A percentile compares a stretch with the other conserved stretches of the same genome.
phyloP scores from a whole-genome alignment of 37 sponge, comb jelly and placozoan species.

The Ephydatia muelleri region DNA sequence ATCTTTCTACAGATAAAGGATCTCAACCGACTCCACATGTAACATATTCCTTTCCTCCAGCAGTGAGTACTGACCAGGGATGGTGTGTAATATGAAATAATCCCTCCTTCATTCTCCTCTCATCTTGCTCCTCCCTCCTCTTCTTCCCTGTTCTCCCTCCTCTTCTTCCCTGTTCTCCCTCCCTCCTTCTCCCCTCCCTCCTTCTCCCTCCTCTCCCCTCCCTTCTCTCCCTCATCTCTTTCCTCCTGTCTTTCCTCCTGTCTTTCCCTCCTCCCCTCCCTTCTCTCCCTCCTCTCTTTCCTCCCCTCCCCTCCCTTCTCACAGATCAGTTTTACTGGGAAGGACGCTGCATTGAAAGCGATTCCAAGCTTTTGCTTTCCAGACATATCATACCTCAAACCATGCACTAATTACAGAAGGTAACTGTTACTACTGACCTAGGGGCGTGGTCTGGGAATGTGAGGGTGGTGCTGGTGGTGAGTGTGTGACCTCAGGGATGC shows the following conservation, averaged over 20 bases:
- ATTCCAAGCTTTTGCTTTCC: constrained; percentile 94
- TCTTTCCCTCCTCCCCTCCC: constrained; percentile 1
- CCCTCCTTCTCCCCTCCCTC: not conserved
- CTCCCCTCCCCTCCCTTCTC: not conserved
- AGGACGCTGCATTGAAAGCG: constrained; percentile 43
- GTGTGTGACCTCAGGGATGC: not conserved
- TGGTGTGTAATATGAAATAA: too few species aligned
- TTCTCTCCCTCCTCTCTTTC: constrained; percentile 2
- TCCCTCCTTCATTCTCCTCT: not conserved
- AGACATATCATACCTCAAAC: constrained; percentile 69
- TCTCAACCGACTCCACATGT: not conserved
- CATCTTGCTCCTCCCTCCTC: not conserved
- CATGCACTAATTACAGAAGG: constrained; percentile 50
- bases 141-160: not conserved
- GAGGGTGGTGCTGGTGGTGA: not conserved
- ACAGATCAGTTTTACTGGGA: constrained; percentile 36
- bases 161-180: not conserved
- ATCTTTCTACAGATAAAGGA: not conserved
- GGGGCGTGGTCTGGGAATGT: not conserved
- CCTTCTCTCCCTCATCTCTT: constrained; percentile 18
- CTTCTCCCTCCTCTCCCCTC: not conserved
- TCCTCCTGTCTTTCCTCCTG: not conserved
- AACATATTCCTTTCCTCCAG: not conserved
- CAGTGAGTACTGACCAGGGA: not conserved
- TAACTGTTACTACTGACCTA: not conserved